These are phyloP conservation scores for Lasaia peninsularis DNA, from an alignment of 1,140 invertebrate genomes.

Conservation along the genomic window DNA sequence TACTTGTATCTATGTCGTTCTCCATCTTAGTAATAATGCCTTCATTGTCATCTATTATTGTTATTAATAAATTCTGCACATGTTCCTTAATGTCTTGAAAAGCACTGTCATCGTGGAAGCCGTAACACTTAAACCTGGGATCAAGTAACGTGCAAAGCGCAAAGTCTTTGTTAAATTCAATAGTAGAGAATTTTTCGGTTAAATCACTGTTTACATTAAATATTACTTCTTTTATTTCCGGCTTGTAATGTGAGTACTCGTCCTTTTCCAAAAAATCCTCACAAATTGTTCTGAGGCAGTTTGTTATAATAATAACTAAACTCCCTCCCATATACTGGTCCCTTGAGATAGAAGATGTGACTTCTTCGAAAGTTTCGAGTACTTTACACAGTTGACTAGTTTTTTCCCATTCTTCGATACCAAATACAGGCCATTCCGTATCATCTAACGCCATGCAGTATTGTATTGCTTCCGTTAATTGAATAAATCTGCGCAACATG, in stretches of 20 bases:
- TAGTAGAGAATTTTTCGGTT: neutral
- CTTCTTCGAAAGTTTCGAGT: neutral
- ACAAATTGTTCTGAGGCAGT: neutral
- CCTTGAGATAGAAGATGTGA: neutral
- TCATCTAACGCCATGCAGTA: neutral
- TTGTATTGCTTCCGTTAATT: neutral
- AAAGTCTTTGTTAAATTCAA: slow-evolving; percentile 6
- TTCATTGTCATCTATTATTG: neutral
- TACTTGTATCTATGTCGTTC: neutral
- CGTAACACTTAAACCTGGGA: slow-evolving; percentile 3
- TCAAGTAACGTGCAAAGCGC: slow-evolving; percentile 1
- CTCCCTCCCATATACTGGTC: neutral
- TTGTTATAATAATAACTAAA: neutral
- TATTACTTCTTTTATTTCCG: neutral
- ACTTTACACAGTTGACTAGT: neutral
- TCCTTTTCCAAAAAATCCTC: neutral
- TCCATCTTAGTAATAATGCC: neutral
- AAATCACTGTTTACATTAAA: neutral
- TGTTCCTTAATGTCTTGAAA: neutral
- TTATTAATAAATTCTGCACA: neutral
- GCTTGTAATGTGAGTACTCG: neutral
- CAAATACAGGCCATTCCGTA: neutral
- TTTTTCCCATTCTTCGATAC: slow-evolving; percentile 1
- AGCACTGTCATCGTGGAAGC: neutral
- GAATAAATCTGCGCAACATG: neutral